Evolutionary conservation across 2,113 vertebrate species (phyloP).

Genomic region (Tetraodon nigroviridis): DNA sequence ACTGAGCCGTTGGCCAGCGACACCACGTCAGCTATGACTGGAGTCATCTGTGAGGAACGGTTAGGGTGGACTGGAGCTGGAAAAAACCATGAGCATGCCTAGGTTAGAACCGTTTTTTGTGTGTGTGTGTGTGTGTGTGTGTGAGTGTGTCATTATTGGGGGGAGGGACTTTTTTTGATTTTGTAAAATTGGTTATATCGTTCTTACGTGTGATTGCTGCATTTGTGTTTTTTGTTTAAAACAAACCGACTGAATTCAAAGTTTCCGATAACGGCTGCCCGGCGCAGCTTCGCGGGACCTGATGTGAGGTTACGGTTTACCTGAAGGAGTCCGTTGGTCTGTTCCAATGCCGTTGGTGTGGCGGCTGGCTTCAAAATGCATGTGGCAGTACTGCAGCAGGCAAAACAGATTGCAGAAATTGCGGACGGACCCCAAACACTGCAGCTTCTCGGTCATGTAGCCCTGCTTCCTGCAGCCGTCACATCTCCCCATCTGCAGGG

Average conservation of each 20-base stretch:
- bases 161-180: not conserved
- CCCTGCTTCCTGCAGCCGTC: constrained; percentile 91
- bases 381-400: constrained; percentile 84
- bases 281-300: not conserved
- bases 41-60: constrained; percentile 79
- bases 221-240: not conserved
- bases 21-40: constrained; percentile 92
- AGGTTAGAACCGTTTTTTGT: not conserved
- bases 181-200: too few relatives aligned
- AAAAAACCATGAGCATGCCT: not conserved
- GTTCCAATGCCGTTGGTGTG: constrained; percentile 57
- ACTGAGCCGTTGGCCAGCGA: constrained; percentile 88
- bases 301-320: constrained; percentile 28
- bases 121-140: too few relatives aligned
- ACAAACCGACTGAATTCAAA: too few relatives aligned
- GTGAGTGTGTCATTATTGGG: too few relatives aligned
- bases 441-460: constrained; percentile 87
- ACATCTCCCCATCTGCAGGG: constrained; percentile 89
- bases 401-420: constrained; percentile 95
- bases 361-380: constrained; percentile 64
- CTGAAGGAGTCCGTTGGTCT: constrained; percentile 31
- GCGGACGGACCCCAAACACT: constrained; percentile 87
- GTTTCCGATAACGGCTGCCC: too few relatives aligned
- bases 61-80: constrained; percentile 55
- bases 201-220: too few relatives aligned